Conservation (phyloP, 2,113 vertebrate genomes). For the Rattus norvegicus region DNA sequence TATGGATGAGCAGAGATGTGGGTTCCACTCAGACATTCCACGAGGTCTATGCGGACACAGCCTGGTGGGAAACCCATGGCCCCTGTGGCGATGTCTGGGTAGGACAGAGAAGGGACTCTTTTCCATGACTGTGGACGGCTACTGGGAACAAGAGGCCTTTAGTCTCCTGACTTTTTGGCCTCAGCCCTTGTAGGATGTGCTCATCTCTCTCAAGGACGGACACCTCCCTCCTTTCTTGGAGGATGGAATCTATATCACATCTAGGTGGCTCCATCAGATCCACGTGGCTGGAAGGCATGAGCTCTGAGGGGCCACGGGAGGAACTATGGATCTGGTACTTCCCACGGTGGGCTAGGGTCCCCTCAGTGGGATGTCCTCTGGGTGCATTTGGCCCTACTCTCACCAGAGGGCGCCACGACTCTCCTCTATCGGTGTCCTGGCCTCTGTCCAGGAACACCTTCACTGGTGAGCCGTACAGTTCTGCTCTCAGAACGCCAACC, state of each 20-base stretch:
- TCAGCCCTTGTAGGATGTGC: neutral
- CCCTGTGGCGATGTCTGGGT: accelerated
- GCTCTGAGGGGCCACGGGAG: neutral
- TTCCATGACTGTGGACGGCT: neutral
- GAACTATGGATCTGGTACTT: neutral
- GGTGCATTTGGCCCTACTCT: neutral
- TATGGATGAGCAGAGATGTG: neutral
- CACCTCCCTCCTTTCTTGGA: neutral
- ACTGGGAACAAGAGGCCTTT: neutral
- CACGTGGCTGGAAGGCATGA: neutral
- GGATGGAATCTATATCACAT: neutral
- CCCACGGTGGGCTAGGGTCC: too few species aligned
- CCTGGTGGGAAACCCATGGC: neutral
- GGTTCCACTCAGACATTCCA: neutral
- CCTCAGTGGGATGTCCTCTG: accelerated
- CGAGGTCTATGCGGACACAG: neutral
- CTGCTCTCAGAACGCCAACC: too few species aligned
- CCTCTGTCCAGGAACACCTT: neutral
- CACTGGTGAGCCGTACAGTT: neutral
- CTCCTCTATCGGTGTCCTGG: neutral
- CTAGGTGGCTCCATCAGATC: neutral
- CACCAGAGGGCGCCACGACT: slow-evolving; percentile 43
- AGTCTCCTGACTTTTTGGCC: neutral
- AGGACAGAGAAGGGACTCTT: neutral
- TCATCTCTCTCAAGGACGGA: neutral